Conservation (phyloP, 2,797 vertebrate species). For the Cossypha dichroa region DNA sequence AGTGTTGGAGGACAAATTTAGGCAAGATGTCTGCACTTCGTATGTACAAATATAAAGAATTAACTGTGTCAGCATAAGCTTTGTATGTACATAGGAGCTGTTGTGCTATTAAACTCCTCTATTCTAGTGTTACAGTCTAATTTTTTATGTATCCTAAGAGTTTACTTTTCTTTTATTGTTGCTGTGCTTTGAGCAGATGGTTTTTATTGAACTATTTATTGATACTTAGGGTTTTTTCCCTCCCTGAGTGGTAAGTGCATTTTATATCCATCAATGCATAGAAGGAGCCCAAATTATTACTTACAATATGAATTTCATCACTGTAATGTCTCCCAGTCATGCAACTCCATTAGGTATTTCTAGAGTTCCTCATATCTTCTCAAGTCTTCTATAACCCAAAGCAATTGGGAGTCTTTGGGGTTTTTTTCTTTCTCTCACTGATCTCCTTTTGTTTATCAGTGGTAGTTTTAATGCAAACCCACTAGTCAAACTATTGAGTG, state of each 20-base stretch:
- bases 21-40: background rate
- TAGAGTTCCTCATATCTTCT: background rate
- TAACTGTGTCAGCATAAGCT: background rate
- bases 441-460: background rate
- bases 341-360: background rate
- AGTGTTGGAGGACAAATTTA: background rate
- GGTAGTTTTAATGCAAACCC: background rate
- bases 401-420: background rate
- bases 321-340: background rate
- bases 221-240: conserved; percentile 5
- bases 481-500: background rate
- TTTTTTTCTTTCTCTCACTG: background rate
- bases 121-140: background rate
- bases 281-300: conserved; percentile 22
- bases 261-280: conserved; percentile 36
- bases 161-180: conserved; percentile 38
- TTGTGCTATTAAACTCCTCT: background rate
- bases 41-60: background rate
- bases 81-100: background rate
- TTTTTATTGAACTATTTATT: conserved; percentile 54
- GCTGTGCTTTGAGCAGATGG: conserved; percentile 17
- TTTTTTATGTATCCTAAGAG: conserved; percentile 41
- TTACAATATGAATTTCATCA: background rate
- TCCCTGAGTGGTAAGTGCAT: conserved; percentile 1
- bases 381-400: background rate